Percentiles rank a stretch among this genome's conserved stretches.
These are phyloP conservation scores for Cettia cetti DNA, from an alignment of 2,113 vertebrate genomes.

Conservation along the genomic window DNA sequence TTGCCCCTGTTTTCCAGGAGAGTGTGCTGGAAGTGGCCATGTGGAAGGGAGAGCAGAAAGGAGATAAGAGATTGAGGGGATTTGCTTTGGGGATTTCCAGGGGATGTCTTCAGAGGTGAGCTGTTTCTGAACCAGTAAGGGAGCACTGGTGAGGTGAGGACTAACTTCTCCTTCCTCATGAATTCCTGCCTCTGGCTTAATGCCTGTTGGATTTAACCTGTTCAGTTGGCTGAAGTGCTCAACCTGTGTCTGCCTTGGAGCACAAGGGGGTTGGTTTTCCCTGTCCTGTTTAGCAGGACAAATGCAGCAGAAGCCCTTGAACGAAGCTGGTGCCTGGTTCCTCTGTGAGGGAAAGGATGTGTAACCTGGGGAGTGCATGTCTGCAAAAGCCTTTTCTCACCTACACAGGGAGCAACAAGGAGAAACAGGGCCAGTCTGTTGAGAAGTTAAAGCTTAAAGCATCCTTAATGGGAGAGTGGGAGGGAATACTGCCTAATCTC, in stretches of 20 bases:
- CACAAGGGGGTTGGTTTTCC: background rate
- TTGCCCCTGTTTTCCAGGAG: background rate
- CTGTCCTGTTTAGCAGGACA: background rate
- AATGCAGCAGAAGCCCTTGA: background rate
- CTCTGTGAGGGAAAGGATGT: rapidly evolving
- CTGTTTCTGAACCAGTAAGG: background rate
- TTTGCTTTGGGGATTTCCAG: background rate
- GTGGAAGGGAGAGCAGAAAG: background rate
- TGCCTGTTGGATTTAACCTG: background rate
- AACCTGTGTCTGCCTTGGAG: rapidly evolving
- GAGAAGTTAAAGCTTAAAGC: background rate
- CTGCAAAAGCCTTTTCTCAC: background rate
- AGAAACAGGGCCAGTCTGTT: background rate
- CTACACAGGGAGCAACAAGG: background rate
- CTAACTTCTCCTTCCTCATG: background rate
- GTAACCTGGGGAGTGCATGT: background rate
- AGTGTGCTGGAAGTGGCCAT: rapidly evolving
- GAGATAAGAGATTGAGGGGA: background rate
- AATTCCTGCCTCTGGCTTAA: background rate
- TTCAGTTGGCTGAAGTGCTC: rapidly evolving
- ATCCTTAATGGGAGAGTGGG: background rate
- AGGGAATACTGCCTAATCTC: background rate
- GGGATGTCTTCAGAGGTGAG: background rate
- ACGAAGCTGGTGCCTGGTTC: background rate
- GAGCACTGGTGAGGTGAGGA: too few relatives aligned